Base-by-base conservation (phyloP, 2,113 vertebrate species). In the Euleptes europaea region DNA sequence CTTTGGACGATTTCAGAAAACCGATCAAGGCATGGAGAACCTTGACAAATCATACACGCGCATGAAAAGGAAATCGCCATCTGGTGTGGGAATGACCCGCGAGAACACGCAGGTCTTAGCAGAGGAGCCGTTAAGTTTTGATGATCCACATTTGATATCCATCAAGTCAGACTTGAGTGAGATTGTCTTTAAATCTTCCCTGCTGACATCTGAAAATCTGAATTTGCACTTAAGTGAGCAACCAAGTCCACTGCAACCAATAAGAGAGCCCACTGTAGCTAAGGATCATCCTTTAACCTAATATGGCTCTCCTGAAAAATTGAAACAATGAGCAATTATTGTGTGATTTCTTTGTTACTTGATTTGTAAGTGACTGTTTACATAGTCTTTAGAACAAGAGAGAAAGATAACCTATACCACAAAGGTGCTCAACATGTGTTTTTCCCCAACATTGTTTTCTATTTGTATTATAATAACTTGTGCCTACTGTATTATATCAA, bases 1-100 rank as follows among this genome's bases (percentile, higher is more conserved):
- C 92, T 98, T 99, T 35, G 98, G 99, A 5, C 96, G 98, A 35
- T 99, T 99, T 95, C 95, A 99, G 95, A 98, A 98, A 94, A 98
- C 97, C 69, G 98, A 99, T 89, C 97, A 97, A 84, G 97, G 98
- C 89, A 96, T 97, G 75, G 98, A 99, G 90, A 98, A 97, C 93
- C 97, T 96, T 91, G 98, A 99, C 90, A 98, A 98, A 90, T 95
- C 96, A 0, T 99, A 99, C 3, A 98, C 98, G 84, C 97, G 97
- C 86, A 99, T 99, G 94, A 98, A 97, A 92, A 96, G 97, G 42
- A 99, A 99, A 93, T 99, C 98, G 1, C 98, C 98, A 0, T 99
- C 98, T 0, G 97, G 98, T 90, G 96, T 98, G 96, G 98, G 97
- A 21, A 96, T 97, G 88, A 98, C 98, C 1, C 96, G 97, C 49